Conservation (phyloP, 2,797 vertebrate genomes). For the Megalops cyprinoides region DNA sequence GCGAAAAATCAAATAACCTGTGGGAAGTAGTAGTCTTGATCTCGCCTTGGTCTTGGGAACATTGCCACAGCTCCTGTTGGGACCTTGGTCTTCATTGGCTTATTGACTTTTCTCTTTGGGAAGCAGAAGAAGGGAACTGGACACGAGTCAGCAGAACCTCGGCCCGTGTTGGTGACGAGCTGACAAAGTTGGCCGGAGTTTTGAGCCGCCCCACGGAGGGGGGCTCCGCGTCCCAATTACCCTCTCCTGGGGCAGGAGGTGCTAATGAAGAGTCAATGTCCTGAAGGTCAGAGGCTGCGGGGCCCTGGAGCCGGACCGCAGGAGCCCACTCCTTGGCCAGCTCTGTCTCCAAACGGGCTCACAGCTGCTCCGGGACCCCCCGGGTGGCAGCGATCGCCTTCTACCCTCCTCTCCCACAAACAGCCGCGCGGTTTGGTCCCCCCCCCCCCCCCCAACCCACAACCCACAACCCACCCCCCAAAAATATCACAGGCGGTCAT, state of each 20-base stretch:
- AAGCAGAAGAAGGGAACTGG: background rate
- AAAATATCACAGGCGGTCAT: slow-evolving; percentile 64
- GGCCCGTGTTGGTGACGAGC: background rate
- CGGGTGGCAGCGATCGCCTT: slow-evolving; percentile 24
- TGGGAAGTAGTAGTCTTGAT: background rate
- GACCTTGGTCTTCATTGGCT: background rate
- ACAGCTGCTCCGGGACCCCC: slow-evolving; percentile 42
- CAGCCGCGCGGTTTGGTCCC: slow-evolving; percentile 20
- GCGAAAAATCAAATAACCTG: background rate
- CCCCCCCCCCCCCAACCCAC: slow-evolving; percentile 36
- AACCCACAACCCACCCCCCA: slow-evolving; percentile 49
- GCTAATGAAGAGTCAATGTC: slow-evolving; percentile 5
- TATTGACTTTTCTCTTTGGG: background rate
- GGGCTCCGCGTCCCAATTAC: background rate
- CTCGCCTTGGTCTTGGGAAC: no score
- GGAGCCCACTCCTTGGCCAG: slow-evolving; percentile 32
- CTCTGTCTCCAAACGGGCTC: slow-evolving; percentile 28
- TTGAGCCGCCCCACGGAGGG: background rate
- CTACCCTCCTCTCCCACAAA: slow-evolving; percentile 33
- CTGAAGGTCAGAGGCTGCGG: background rate
- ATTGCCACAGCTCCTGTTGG: no score
- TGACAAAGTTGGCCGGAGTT: background rate
- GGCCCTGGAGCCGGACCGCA: slow-evolving; percentile 23
- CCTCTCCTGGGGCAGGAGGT: background rate
- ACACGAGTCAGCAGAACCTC: background rate